Evolutionary conservation across 2,113 vertebrate species (phyloP).

Genomic region (Hemichromis elongatus): DNA sequence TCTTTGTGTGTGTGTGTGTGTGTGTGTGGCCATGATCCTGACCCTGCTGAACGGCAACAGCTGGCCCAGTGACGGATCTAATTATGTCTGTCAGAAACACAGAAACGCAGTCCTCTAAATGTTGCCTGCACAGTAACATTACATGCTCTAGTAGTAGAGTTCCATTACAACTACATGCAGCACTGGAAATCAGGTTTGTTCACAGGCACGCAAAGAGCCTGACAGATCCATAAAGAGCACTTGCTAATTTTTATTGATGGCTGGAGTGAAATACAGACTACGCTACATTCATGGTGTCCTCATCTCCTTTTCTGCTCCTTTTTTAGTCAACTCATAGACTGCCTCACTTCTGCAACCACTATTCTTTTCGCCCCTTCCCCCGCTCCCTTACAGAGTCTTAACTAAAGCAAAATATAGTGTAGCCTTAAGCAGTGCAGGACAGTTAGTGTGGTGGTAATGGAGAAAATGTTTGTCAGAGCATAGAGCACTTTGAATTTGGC

Average conservation of each 20-base stretch:
- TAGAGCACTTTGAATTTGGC: conserved; percentile 42
- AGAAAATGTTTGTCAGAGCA: conserved; percentile 52
- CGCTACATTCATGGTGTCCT: background rate
- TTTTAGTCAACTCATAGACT: background rate
- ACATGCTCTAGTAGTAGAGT: conserved; percentile 1
- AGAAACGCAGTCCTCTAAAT: background rate
- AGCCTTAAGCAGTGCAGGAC: conserved; percentile 30
- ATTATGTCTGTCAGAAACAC: background rate
- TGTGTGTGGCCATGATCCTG: background rate
- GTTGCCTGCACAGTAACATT: background rate
- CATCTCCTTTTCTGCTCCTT: conserved; percentile 2
- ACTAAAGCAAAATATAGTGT: conserved; percentile 38
- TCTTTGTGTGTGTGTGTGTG: background rate
- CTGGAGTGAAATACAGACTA: background rate
- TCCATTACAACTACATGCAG: background rate
- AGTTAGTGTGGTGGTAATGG: conserved; percentile 54
- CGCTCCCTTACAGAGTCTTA: background rate
- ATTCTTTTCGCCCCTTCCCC: background rate
- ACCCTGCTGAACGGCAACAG: background rate
- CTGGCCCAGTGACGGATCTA: background rate
- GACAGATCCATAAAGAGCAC: background rate
- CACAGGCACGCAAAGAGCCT: background rate
- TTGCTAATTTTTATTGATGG: conserved; percentile 26
- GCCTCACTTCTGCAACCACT: background rate
- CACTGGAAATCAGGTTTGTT: conserved; percentile 7